Conservation (phyloP, 92 coral and sea anemone genomes). For the Palythoa grandiflora region DNA sequence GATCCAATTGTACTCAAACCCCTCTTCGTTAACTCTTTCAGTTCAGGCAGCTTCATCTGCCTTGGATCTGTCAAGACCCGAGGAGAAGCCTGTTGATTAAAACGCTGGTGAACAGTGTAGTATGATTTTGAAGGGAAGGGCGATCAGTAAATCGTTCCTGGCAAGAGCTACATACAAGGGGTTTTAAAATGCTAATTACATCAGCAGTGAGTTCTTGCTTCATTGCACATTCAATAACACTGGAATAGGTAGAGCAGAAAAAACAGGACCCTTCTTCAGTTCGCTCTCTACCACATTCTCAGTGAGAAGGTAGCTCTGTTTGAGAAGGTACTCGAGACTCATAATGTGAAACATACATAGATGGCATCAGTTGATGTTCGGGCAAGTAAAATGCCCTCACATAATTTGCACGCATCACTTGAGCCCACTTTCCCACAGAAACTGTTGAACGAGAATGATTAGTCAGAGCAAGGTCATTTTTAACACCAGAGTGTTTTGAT, state of each 20-base stretch:
- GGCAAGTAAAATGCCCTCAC: constrained; percentile 70
- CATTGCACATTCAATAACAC: constrained; percentile 3
- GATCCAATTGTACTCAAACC: background rate
- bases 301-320: background rate
- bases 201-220: constrained; percentile 12
- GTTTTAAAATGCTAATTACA: constrained; percentile 11
- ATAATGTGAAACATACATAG: constrained; percentile 1
- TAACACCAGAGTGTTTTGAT: constrained; percentile 69
- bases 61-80: background rate
- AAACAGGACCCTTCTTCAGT: background rate
- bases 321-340: constrained; percentile 21
- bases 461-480: constrained; percentile 50
- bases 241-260: background rate
- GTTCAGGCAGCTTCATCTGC: background rate
- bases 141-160: constrained; percentile 8
- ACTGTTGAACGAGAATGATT: constrained; percentile 61
- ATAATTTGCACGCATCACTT: constrained; percentile 71
- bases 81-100: background rate
- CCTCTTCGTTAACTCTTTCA: constrained; percentile 1
- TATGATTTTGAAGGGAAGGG: background rate
- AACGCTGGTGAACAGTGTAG: background rate
- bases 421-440: constrained; percentile 63
- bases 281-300: constrained; percentile 15
- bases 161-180: constrained; percentile 8
- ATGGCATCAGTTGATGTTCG: constrained; percentile 70